Evolutionary conservation across 2,888 invertebrate genomes (phyloP), one percentile per base, ranked within the genome.

Genomic region (Hydropsyche betteni): DNA sequence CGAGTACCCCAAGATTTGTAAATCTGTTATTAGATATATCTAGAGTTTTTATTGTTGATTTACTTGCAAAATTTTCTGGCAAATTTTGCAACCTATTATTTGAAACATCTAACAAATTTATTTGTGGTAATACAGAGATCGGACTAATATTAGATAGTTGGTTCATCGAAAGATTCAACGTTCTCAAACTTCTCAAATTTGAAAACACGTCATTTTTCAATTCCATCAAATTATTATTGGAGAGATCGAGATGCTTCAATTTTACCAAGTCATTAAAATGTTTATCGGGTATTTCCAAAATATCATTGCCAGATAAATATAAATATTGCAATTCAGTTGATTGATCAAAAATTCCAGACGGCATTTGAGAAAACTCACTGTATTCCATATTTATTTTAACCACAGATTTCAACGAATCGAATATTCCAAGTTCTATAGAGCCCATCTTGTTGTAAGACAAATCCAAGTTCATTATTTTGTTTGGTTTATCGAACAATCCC

Each of bases 271-370:
- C 69, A 58, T 77, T 51, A 14, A 79, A 73, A 50, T 77, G 76
- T 53, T 53, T 53, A 36, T 76, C 69, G 0, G 77, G 77, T 33
- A 79, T 76, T 12, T 68, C 61, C 5, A 53, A 14, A 4, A 79
- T 74, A 0, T 38, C 72, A 38, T 77, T 79, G 10, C 76, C 77
- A 4, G 74, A 61, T 12, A 79, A 51, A 52, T 69, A n/a, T 33
- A 79, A 69, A n/a, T 69, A 68, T 7, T 5, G 16, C 3, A 79
- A 44, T 34, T 68, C 61, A n/a, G 44, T 71, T 12, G 55, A 53
- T 51, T 73, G 69, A 64, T 77, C 76, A 68, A 79, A 79, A 4
- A 79, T 76, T 61, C 76, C 79, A 5, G 77, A 75, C n/a, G 75
- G 76, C 76, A 79, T 76, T 1, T 38, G 33, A n/a, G 68, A 14